Conservation (phyloP, 2,113 vertebrate genomes). For the Ploceus nigricollis region DNA sequence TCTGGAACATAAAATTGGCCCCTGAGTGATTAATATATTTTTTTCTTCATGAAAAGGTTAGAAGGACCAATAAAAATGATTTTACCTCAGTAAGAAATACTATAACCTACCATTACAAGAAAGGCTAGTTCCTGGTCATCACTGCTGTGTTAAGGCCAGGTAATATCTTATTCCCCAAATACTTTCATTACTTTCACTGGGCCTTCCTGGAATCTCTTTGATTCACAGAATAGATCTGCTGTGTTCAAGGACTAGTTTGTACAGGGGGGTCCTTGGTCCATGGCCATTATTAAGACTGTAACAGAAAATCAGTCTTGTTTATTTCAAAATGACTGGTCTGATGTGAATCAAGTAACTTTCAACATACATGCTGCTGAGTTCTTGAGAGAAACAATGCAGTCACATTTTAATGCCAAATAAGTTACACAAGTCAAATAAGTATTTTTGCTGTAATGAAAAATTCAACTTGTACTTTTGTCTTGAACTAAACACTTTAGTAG, state of each 20-base stretch:
- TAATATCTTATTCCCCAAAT: neutral
- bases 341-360: neutral
- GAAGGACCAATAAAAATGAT: neutral
- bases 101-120: neutral
- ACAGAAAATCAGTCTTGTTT: neutral
- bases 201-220: neutral
- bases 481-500: neutral
- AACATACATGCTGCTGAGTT: neutral
- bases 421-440: neutral
- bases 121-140: neutral
- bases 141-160: neutral
- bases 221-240: neutral
- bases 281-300: neutral
- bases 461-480: neutral
- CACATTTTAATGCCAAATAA: neutral
- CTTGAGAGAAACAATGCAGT: neutral
- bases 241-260: neutral
- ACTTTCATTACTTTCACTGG: neutral
- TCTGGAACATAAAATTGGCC: neutral
- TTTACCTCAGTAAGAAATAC: neutral
- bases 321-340: neutral
- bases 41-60: neutral
- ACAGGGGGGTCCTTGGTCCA: neutral
- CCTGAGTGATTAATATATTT: neutral
- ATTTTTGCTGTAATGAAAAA: conserved; percentile 17